These are phyloP conservation scores for Drosophila kurseongensis DNA, from an alignment of 1,140 invertebrate species.

Conservation along the genomic window DNA sequence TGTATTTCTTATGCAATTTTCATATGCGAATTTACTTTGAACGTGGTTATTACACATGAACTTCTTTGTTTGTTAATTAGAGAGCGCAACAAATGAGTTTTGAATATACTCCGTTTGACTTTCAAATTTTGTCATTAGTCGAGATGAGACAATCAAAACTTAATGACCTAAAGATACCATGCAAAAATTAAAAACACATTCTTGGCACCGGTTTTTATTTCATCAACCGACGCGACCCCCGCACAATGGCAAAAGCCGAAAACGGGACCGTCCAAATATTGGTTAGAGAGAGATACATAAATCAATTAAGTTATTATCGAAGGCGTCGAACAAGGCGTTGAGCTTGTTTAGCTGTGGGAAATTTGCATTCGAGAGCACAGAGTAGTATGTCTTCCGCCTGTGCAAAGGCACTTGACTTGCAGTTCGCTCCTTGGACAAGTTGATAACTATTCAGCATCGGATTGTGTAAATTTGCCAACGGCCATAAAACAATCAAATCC, in stretches of 20 bases:
- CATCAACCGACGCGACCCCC: conserved; percentile 8
- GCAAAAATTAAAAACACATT: conserved; percentile 35
- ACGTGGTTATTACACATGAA: conserved; percentile 44
- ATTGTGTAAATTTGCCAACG: conserved; percentile 73
- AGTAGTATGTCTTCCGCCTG: conserved; percentile 26
- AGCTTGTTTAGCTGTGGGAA: conserved; percentile 24
- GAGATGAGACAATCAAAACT: conserved; percentile 39
- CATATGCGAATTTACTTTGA: conserved; percentile 24
- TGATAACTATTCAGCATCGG: conserved; percentile 59
- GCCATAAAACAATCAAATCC: conserved; percentile 70
- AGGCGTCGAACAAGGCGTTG: conserved; percentile 42
- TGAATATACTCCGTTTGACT: conserved; percentile 27
- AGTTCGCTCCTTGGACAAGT: conserved; percentile 53
- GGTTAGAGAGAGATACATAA: conserved; percentile 13
- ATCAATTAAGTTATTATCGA: conserved; percentile 43
- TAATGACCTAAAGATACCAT: conserved; percentile 16
- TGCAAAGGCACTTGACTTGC: conserved; percentile 59
- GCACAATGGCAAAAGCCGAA: conserved; percentile 13
- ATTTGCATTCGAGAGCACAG: conserved; percentile 24
- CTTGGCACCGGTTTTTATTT: conserved; percentile 18
- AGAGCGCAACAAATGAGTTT: conserved; percentile 43
- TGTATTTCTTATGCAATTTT: conserved; percentile 61
- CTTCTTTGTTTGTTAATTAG: conserved; percentile 58
- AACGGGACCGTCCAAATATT: conserved; percentile 32
- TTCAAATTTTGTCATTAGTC: conserved; percentile 45